phyloP scores from a whole-genome alignment of 2,888 invertebrate genomes.

The Tetragnatha montana region DNA sequence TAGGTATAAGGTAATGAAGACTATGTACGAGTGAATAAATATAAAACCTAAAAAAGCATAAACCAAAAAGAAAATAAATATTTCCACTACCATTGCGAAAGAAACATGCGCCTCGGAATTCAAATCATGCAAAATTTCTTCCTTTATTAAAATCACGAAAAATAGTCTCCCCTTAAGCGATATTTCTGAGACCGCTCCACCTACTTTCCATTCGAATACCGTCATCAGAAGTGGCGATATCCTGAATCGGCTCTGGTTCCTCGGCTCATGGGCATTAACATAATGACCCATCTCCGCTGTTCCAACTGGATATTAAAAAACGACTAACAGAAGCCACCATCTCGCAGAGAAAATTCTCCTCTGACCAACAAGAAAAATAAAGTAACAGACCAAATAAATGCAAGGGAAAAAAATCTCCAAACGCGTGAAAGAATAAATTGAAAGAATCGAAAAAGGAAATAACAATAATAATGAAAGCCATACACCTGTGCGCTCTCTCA shows the following conservation, averaged over 20 bases:
- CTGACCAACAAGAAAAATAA: slow-evolving; percentile 27
- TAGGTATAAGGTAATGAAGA: no score
- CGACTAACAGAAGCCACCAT: slow-evolving; percentile 50
- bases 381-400: not conserved
- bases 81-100: no score
- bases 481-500: slow-evolving; percentile 21
- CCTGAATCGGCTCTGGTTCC: slow-evolving; percentile 8
- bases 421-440: slow-evolving; percentile 12
- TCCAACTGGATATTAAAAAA: slow-evolving; percentile 46
- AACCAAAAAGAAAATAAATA: no score
- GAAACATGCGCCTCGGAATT: no score
- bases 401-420: not conserved
- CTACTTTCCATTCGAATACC: not conserved
- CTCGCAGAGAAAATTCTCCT: slow-evolving; percentile 25
- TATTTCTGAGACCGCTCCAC: not conserved
- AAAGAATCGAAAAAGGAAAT: slow-evolving; percentile 14
- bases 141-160: not conserved
- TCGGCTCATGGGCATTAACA: slow-evolving; percentile 27
- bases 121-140: not conserved
- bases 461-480: slow-evolving; percentile 3
- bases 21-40: no score
- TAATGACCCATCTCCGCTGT: slow-evolving; percentile 39
- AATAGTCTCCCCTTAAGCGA: not conserved
- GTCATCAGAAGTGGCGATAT: not conserved
- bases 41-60: no score